These are phyloP conservation scores for Polylopha cassiicola DNA, from an alignment of 2,888 invertebrate species.

Conservation along the genomic window DNA sequence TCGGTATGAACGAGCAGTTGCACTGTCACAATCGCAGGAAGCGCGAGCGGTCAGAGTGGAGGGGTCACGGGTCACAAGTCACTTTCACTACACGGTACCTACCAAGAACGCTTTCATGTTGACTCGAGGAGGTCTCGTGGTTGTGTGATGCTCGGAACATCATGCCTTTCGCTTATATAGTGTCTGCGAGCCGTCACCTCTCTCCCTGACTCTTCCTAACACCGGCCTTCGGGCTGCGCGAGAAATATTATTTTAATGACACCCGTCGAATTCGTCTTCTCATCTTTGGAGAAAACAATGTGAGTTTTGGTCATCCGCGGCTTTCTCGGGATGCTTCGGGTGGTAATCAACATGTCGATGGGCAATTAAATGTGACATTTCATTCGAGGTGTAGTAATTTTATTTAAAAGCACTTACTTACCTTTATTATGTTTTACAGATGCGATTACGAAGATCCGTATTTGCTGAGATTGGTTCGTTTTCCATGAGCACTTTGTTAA, in stretches of 20 bases:
- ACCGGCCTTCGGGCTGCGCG: slow-evolving; percentile 72
- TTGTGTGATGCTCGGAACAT: slow-evolving; percentile 70
- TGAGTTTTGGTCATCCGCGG: slow-evolving; percentile 49
- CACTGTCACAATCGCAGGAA: slow-evolving; percentile 56
- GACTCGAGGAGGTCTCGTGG: slow-evolving; percentile 71
- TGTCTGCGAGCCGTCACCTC: slow-evolving; percentile 60
- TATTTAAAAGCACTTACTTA: not conserved
- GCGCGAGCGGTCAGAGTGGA: slow-evolving; percentile 44
- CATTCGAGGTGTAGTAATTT: too few species aligned
- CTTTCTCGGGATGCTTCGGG: slow-evolving; percentile 47
- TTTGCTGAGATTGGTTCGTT: too few species aligned
- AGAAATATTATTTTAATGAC: slow-evolving; percentile 77
- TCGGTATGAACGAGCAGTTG: slow-evolving; percentile 45
- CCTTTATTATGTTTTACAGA: not conserved
- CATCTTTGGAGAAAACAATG: slow-evolving; percentile 73
- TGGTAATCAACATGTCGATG: slow-evolving; percentile 31
- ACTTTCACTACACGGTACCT: slow-evolving; percentile 74
- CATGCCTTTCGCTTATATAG: slow-evolving; percentile 64
- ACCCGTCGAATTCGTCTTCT: slow-evolving; percentile 67
- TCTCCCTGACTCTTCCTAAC: slow-evolving; percentile 74
- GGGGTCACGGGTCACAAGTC: slow-evolving; percentile 66
- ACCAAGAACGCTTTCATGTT: slow-evolving; percentile 78
- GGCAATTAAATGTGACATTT: slow-evolving; percentile 23
- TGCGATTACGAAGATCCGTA: too few species aligned
- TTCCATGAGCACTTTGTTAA: too few species aligned